Percentiles rank a stretch among this genome's conserved stretches.
phyloP scores from a whole-genome alignment of 2,797 vertebrate species.

The Loris lydekkerianus region DNA sequence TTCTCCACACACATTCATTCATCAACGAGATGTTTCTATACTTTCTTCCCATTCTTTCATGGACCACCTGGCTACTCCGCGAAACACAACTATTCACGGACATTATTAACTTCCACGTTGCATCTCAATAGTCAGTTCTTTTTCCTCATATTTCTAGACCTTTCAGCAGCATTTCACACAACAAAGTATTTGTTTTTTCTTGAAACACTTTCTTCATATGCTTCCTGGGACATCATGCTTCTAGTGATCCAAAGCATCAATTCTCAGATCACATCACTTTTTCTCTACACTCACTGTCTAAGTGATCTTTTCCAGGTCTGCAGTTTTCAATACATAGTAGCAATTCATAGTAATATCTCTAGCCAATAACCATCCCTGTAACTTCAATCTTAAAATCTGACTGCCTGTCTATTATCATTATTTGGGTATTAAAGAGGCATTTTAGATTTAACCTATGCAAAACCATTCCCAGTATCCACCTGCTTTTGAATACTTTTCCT shows the following conservation, averaged over 20 bases:
- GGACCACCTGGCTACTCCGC: too few relatives aligned
- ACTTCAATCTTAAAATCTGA: background rate
- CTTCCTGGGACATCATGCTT: background rate
- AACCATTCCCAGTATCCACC: background rate
- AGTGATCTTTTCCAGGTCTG: background rate
- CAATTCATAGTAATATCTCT: background rate
- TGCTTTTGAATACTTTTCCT: background rate
- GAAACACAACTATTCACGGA: background rate
- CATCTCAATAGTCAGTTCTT: background rate
- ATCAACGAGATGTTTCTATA: background rate
- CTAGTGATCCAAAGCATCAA: background rate
- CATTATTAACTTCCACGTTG: background rate
- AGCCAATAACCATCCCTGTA: background rate
- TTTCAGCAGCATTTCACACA: background rate
- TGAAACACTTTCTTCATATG: background rate
- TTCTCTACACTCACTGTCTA: background rate
- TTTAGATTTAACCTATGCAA: background rate
- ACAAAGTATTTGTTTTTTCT: background rate
- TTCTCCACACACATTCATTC: background rate
- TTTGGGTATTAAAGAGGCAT: background rate
- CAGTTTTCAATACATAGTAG: background rate
- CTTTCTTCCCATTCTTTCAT: background rate
- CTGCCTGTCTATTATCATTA: background rate
- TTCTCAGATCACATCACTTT: constrained; percentile 1
- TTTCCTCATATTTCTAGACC: background rate